Conservation (phyloP, 2,113 vertebrate species). For the Chaetops frenatus region DNA sequence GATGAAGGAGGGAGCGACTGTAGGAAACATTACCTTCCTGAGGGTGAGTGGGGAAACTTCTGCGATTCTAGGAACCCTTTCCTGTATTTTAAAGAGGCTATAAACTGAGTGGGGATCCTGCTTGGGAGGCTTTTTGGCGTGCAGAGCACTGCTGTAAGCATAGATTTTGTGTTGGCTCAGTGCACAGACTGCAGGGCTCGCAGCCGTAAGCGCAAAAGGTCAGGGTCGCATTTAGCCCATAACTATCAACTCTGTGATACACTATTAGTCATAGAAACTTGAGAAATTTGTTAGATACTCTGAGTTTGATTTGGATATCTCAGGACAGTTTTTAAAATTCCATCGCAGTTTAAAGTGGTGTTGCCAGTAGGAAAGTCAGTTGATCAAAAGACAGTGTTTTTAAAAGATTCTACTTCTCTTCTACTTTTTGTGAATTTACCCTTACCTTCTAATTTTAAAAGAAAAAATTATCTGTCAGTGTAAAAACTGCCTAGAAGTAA, state of each 20-base stretch:
- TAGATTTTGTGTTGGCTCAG: conserved; percentile 35
- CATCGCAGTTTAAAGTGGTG: not conserved
- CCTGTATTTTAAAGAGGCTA: not conserved
- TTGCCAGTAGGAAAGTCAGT: not conserved
- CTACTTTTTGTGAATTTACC: not conserved
- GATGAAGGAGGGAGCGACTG: not conserved
- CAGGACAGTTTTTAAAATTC: not conserved
- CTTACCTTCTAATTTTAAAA: not conserved
- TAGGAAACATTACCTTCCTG: not conserved
- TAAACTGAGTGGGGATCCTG: not conserved
- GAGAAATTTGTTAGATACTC: conserved; percentile 16
- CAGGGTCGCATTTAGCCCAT: conserved; percentile 18
- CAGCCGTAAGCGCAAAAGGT: not conserved
- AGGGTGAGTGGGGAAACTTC: not conserved
- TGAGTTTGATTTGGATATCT: not conserved
- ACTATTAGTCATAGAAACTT: conserved; percentile 37
- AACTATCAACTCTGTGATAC: not conserved
- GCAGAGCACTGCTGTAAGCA: not conserved
- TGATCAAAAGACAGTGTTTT: not conserved
- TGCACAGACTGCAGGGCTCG: not conserved
- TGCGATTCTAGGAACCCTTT: not conserved
- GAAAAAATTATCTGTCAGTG: not conserved
- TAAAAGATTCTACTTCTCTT: not conserved
- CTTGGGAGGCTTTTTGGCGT: not conserved
- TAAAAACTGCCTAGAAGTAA: not conserved